Conservation (phyloP, 2,797 vertebrate species). For the Setipinna tenuifilis region DNA sequence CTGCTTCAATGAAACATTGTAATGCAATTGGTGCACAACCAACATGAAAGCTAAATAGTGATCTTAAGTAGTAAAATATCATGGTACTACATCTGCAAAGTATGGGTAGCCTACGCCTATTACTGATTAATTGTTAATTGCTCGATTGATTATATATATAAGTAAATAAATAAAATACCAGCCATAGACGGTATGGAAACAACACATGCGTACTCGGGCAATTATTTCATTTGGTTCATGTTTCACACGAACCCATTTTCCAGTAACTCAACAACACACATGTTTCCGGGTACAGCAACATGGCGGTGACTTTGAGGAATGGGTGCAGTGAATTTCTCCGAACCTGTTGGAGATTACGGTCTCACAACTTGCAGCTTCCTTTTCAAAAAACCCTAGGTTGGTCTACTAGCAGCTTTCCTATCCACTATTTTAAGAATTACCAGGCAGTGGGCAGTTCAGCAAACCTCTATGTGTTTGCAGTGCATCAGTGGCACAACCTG, state of each 20-base stretch:
- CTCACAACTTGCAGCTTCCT: not conserved
- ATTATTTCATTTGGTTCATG: not conserved
- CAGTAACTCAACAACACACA: slow-evolving; percentile 15
- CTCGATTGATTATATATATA: no score
- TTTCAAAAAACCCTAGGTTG: slow-evolving; percentile 31
- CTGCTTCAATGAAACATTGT: no score
- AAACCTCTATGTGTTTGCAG: not conserved
- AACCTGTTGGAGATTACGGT: slow-evolving; percentile 32
- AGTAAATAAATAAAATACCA: no score
- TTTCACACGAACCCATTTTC: not conserved
- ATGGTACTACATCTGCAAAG: no score
- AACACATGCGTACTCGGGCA: not conserved
- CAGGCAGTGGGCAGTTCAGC: not conserved
- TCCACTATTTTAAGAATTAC: not conserved
- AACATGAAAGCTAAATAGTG: no score
- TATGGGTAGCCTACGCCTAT: no score
- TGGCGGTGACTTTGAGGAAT: slow-evolving; percentile 48
- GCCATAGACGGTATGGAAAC: no score
- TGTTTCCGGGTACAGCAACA: slow-evolving; percentile 31
- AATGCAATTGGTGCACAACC: no score
- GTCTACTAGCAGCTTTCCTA: not conserved
- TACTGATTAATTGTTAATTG: no score
- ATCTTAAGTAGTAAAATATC: no score
- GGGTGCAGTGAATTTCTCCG: slow-evolving; percentile 24
- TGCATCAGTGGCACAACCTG: not conserved